Base-by-base conservation (phyloP, 2,113 vertebrate species). In the Cyrtonyx montezumae region DNA sequence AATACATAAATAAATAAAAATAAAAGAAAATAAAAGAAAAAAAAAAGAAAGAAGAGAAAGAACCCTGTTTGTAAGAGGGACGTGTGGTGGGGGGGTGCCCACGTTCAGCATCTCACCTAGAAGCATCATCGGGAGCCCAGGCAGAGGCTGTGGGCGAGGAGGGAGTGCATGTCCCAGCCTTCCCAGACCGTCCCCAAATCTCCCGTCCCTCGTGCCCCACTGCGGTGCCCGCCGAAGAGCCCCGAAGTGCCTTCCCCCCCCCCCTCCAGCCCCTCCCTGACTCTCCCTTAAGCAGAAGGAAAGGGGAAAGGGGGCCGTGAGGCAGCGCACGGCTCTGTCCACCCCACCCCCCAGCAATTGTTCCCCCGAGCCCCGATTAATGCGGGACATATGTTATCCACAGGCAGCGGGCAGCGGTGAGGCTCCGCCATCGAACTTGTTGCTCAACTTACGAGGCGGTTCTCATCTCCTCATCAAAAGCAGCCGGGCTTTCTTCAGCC, bases 391-490 rank as follows among this genome's bases (percentile, higher is more conserved):
- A 98, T 98, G 98, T 98, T 98, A 97, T 95, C 97, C 96, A 96
- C 98, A 96, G 98, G 98, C 97, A 97, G 92, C 93, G 96, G 96
- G 91, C 96, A 95, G 94, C 87, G 73, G 92, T 37, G 90, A 96
- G 96, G 51, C 95, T 96, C 93, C 84, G 63, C 91, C 95, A 95
- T 96, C 94, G 94, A 97, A 97, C 98, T 98, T 97, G 98, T 97
- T 91, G 97, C 96, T 97, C 97, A 96, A 97, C 81, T 96, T 97
- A 98, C 92, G 96, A 97, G 97, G 98, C 96, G 96, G 98, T 98
- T 98, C 97, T 98, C 98, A 98, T 98, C 97, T 92, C 87, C 94
- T 96, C 98, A 98, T 98, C 98, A 98, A 99, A 98, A 98, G 98
- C 97, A 58, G 91, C 95, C 96, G 71, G 90, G 95, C 97, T 98